Conservation (phyloP, 1,140 invertebrate genomes). For the Dufourea novaeangliae region DNA sequence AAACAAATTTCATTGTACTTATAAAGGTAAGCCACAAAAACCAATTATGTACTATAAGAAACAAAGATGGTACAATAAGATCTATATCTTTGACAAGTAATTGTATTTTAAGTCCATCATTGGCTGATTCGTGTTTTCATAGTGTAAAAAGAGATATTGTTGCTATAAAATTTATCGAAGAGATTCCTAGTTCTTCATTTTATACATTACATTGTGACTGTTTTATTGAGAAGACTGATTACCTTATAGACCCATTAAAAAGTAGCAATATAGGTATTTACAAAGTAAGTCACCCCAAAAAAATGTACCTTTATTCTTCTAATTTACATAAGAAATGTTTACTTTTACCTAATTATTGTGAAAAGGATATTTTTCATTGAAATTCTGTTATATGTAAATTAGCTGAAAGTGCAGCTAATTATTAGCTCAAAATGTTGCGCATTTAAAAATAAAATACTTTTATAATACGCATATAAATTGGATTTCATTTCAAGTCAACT, state of each 20-base stretch:
- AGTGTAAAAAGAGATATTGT: not conserved
- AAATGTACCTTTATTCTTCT: not conserved
- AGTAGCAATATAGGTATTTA: not conserved
- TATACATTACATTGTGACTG: not conserved
- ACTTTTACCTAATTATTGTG: not conserved
- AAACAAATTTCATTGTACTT: too few relatives aligned
- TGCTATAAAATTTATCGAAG: not conserved
- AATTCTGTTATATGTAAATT: too few relatives aligned
- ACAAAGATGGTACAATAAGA: not conserved
- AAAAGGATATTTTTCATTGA: not conserved
- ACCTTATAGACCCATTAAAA: too few relatives aligned
- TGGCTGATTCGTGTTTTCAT: not conserved
- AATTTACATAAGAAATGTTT: not conserved
- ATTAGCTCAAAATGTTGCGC: too few relatives aligned
- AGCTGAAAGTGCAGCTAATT: too few relatives aligned
- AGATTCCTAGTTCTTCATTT: not conserved
- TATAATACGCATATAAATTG: too few relatives aligned
- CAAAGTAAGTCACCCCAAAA: not conserved
- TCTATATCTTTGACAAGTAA: not conserved
- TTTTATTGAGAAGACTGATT: not conserved
- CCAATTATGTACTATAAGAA: not conserved
- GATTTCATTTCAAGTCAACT: too few relatives aligned
- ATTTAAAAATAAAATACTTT: too few relatives aligned
- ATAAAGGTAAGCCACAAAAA: too few relatives aligned
- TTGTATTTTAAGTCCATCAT: not conserved